phyloP scores from a whole-genome alignment of 1,140 invertebrate species.

The Macrostomum lignano region DNA sequence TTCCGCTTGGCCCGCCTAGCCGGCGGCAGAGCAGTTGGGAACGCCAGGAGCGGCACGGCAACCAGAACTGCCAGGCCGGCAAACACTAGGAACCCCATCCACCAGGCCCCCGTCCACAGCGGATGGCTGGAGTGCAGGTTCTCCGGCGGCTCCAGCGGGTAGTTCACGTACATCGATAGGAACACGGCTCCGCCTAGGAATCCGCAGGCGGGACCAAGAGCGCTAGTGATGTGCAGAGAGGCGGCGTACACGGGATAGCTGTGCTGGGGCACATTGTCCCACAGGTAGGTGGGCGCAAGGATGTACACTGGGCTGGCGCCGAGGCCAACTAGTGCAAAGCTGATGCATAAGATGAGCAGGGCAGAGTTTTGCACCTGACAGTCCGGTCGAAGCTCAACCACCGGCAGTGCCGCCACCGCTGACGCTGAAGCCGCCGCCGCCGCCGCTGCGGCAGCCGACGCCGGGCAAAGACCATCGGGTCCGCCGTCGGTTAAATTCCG shows the following conservation, averaged over 20 bases:
- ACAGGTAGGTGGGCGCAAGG: slow-evolving; percentile 13
- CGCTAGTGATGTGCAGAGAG: slow-evolving; percentile 7
- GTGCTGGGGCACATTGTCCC: slow-evolving; percentile 12
- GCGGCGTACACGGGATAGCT: slow-evolving; percentile 11
- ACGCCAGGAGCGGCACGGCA: slow-evolving; percentile 4
- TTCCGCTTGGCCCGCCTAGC: too few relatives aligned
- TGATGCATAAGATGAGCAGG: too few relatives aligned
- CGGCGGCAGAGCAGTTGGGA: slow-evolving; percentile 6
- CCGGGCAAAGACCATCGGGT: too few relatives aligned
- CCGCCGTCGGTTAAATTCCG: too few relatives aligned
- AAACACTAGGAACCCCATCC: slow-evolving; percentile 8
- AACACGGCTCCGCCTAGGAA: slow-evolving; percentile 8
- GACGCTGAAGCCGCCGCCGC: too few relatives aligned
- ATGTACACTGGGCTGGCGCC: slow-evolving; percentile 13
- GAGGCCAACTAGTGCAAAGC: slow-evolving; percentile 11
- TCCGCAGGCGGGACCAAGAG: slow-evolving; percentile 7
- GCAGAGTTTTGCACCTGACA: too few relatives aligned
- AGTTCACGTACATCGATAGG: slow-evolving; percentile 7
- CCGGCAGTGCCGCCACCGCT: too few relatives aligned
- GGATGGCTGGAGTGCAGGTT: slow-evolving; percentile 4
- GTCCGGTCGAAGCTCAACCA: too few relatives aligned
- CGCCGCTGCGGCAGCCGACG: too few relatives aligned
- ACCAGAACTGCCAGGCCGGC: not conserved
- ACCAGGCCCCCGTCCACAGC: slow-evolving; percentile 9
- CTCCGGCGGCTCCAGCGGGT: not conserved